phyloP scores from a whole-genome alignment of 2,797 vertebrate species.

The Tympanoctomys barrerae region DNA sequence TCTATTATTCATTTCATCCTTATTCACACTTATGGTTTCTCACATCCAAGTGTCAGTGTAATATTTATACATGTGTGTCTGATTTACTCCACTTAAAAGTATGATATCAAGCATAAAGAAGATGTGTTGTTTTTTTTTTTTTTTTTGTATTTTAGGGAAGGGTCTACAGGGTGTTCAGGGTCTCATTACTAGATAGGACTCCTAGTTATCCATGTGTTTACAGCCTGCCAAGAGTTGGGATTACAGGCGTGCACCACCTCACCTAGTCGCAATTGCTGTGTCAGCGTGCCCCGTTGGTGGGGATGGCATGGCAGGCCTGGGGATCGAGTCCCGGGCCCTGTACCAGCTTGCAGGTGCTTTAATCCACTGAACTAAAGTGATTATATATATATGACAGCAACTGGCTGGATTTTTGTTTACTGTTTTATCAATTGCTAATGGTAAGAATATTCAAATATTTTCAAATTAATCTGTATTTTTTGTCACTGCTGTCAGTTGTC shows the following conservation, averaged over 20 bases:
- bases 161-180: too few relatives aligned
- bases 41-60: neutral
- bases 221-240: too few relatives aligned
- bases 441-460: neutral
- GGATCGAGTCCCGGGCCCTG: too few relatives aligned
- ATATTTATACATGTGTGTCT: neutral
- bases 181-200: too few relatives aligned
- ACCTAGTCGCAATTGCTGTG: too few relatives aligned
- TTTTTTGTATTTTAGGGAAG: too few relatives aligned
- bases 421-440: neutral
- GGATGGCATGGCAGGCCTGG: too few relatives aligned
- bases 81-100: neutral
- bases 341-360: too few relatives aligned
- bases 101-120: neutral
- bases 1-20: neutral
- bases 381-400: neutral
- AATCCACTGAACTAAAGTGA: too few relatives aligned
- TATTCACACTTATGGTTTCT: neutral
- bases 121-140: neutral
- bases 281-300: too few relatives aligned
- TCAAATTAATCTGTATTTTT: neutral
- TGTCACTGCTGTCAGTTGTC: neutral
- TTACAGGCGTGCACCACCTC: too few relatives aligned
- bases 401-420: neutral
- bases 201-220: too few relatives aligned